Conservation (phyloP, 2,888 invertebrate genomes). For the Tenthredo distinguenda region DNA sequence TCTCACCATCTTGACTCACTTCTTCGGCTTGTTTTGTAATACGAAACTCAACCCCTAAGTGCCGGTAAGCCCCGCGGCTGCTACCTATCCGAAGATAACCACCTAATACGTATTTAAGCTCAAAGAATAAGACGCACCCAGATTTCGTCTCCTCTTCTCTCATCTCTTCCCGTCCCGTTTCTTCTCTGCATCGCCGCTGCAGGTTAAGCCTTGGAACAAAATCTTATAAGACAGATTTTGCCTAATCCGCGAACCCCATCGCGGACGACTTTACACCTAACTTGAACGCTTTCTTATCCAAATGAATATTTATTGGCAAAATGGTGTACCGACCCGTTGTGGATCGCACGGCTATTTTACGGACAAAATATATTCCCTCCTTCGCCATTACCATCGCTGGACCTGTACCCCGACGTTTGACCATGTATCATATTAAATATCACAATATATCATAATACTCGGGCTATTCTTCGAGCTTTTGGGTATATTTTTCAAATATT, state of each 20-base stretch:
- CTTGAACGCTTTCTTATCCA: neutral
- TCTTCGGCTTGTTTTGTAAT: slow-evolving; percentile 32
- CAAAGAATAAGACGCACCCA: slow-evolving; percentile 15
- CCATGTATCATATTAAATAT: slow-evolving; percentile 65
- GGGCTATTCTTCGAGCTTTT: slow-evolving; percentile 57
- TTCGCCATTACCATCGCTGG: slow-evolving; percentile 44
- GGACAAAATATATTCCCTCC: slow-evolving; percentile 58
- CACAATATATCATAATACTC: slow-evolving; percentile 67
- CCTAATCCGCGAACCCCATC: slow-evolving; percentile 30
- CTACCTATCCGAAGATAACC: slow-evolving; percentile 24
- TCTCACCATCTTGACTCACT: slow-evolving; percentile 1
- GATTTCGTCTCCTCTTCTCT: neutral
- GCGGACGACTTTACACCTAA: slow-evolving; percentile 30
- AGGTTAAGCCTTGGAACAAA: slow-evolving; percentile 7
- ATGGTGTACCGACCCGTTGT: neutral
- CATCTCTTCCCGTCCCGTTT: neutral
- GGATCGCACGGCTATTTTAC: neutral
- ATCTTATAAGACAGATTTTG: slow-evolving; percentile 32
- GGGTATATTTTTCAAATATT: slow-evolving; percentile 58
- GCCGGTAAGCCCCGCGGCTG: slow-evolving; percentile 19
- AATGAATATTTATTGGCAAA: slow-evolving; percentile 7
- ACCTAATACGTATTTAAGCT: slow-evolving; percentile 31
- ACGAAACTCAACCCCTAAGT: slow-evolving; percentile 35
- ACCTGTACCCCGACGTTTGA: slow-evolving; percentile 42
- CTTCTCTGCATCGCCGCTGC: neutral